Evolutionary conservation across 2,888 invertebrate genomes (phyloP), one percentile per base, ranked within the genome.

Genomic region (Pyrgus malvae): DNA sequence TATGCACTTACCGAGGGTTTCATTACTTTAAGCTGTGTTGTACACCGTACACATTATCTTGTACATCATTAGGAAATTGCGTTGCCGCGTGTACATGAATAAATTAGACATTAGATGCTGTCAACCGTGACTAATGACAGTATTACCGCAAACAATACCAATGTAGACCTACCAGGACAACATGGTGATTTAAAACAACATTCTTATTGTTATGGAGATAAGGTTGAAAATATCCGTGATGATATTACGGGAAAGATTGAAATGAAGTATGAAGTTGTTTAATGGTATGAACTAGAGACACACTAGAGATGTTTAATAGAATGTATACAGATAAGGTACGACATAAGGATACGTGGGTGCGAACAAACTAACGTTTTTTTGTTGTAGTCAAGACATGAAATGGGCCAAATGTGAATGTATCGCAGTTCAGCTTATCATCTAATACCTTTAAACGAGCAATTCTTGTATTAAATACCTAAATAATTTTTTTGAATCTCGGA

Each of bases 91-190:
- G 76, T 80, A 78, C 74, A 74, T 72, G 69, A 75, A 69, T 75
- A 68, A 72, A 78, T 78, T 79, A 82, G 77, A 79, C 82, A 81
- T 84, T 82, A 83, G 74, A 70, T 67, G 67, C 78, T 77, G 80
- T 80, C 83, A 78, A 68, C 72, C 62, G 78, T 76, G 53, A 53
- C 45, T 53, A 78, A 83, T 83, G 79, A 77, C 76, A 72, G 73
- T 76, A 82, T 79, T 78, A 80, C 70, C 68, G 72, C 72, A 68
- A 75, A 81, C 79, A 79, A 78, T 78, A 72, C 71, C 64, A 69
- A 68, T 58, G 62, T 63, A 59, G 55, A 61, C 46, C 49, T 11
- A 17, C 12, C 23, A 12, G 31, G 11, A 31, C 31, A 46, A 49
- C 19, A 31, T 25, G 57, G 14, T 48, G 16, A 48, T 25, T 49